Evolutionary conservation across 2,888 invertebrate species (phyloP).

Genomic region (Caenorhabditis panamensis): DNA sequence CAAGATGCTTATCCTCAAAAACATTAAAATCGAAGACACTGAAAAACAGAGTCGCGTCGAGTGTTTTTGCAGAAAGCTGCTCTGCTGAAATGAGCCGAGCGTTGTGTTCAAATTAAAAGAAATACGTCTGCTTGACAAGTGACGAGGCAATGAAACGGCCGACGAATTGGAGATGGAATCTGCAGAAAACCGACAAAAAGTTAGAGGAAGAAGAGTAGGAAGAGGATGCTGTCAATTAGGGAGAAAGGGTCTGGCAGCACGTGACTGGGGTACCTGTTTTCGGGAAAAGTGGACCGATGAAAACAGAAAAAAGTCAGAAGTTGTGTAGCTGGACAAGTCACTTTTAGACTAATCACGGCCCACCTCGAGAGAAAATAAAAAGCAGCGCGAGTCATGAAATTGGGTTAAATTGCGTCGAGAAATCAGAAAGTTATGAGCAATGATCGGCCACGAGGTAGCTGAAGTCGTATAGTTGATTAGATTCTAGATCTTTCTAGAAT

Average conservation of each 20-base stretch:
- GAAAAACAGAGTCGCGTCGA: background rate
- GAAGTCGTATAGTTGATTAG: conserved; percentile 20
- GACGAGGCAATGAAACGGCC: conserved; percentile 12
- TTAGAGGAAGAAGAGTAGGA: no score
- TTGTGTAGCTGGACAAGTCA: background rate
- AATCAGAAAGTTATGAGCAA: conserved; percentile 11
- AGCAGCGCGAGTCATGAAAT: background rate
- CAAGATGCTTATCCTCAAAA: no score
- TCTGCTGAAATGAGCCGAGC: conserved; percentile 11
- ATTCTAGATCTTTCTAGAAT: background rate
- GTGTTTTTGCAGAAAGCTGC: conserved; percentile 11
- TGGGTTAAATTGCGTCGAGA: conserved; percentile 8
- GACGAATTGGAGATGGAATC: background rate
- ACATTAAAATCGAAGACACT: background rate
- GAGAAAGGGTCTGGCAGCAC: background rate
- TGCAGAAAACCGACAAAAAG: background rate
- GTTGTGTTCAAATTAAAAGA: conserved; percentile 16
- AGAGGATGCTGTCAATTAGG: conserved; percentile 2
- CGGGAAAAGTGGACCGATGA: background rate
- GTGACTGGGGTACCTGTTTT: background rate
- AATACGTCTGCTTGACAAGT: conserved; percentile 16
- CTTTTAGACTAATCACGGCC: conserved; percentile 11
- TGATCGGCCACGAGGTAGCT: conserved; percentile 11
- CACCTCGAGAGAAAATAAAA: conserved; percentile 20
- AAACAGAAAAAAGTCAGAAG: background rate